These are phyloP conservation scores for Perizoma flavofasciatum DNA, from an alignment of 2,888 invertebrate genomes.

Conservation along the genomic window DNA sequence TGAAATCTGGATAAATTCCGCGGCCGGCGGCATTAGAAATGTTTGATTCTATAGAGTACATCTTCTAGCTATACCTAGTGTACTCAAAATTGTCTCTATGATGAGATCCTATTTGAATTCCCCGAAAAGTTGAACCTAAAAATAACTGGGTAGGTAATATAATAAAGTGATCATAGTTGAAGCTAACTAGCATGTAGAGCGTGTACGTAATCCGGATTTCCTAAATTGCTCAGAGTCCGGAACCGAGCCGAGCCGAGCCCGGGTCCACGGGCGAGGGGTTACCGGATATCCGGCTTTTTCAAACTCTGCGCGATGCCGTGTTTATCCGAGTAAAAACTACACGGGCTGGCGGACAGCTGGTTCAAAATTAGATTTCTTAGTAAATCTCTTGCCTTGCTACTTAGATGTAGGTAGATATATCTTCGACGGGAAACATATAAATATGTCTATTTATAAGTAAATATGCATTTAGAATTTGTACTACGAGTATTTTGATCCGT, in stretches of 20 bases:
- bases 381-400: not conserved
- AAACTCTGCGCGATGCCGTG: conserved; percentile 30
- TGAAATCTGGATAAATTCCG: no score
- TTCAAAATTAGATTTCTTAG: conserved; percentile 24
- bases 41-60: no score
- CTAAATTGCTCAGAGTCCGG: conserved; percentile 31
- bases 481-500: no score
- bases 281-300: conserved; percentile 35
- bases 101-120: no score
- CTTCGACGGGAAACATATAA: no score
- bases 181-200: conserved; percentile 22
- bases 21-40: no score
- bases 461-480: no score
- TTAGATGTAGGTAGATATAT: not conserved
- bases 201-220: conserved; percentile 38
- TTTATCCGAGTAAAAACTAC: conserved; percentile 31
- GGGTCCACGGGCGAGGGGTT: conserved; percentile 4
- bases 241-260: not conserved
- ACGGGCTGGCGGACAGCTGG: conserved; percentile 20
- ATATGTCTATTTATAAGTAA: no score
- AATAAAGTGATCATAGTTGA: conserved; percentile 11
- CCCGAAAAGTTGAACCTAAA: no score
- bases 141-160: not conserved
- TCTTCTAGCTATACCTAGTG: no score
- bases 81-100: no score